Evolutionary conservation across 2,113 vertebrate species (phyloP), one percentile per base, ranked within the genome.

Genomic region (Neodon shergylaensis): DNA sequence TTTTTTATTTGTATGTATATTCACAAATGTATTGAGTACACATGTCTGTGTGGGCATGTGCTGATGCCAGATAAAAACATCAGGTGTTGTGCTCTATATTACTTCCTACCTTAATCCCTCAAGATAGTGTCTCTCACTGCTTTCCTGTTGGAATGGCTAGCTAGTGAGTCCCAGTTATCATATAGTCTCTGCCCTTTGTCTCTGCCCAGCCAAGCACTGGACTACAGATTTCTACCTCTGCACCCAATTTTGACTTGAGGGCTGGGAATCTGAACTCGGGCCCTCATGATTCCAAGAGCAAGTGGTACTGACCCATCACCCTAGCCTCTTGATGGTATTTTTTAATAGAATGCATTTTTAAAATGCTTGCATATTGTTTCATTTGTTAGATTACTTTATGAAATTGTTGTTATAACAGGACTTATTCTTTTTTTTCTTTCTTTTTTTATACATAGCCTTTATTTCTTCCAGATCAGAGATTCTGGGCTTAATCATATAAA

Each of bases 401-500:
- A 66, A 42, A 47, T 84, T 66, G 21, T 66, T 66, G 33, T 33
- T 79, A 47, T 66, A 47, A 66, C 22, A 42, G 61, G 8, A 85
- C 21, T 85, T 65, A 66, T 85, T 12, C 26, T 44, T 65, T 52
- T 52, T 52, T 52, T 52, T 52, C 49, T 52, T 49, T 49, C 11
- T 49, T 49, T 52, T 52, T 49, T 49, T 52, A 92, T 88, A 93
- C 22, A 77, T 66, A 65, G 65, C 10, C 78, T 92, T 96, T 83
- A 54, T 93, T 95, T 89, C 84, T 93, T 95, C 39, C 90, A 74
- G 91, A 79, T 76, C 10, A 58, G 44, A 86, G n/a, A 26, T 82
- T 87, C 81, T 72, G 7, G 61, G 89, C 33, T 94, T 70, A 91
- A 82, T 92, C 88, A 91, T 96, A 97, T 79, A 98, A 98, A 95